Conservation (phyloP, 1,140 invertebrate genomes). For the Rhyzopertha dominica region DNA sequence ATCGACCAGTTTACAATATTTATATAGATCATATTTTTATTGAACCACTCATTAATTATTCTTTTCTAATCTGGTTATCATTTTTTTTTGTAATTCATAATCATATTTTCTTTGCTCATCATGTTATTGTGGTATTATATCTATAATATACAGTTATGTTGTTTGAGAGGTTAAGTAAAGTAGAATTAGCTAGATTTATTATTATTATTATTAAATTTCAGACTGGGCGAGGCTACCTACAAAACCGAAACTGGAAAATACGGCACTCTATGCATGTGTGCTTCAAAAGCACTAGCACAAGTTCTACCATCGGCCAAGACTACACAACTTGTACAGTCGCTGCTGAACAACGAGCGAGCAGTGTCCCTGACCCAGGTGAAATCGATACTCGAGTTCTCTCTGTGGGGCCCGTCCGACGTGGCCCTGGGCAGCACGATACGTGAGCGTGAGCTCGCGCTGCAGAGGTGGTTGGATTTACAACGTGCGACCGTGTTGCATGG, state of each 20-base stretch:
- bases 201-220: constrained; percentile 46
- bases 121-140: no score
- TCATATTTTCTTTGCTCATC: no score
- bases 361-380: constrained; percentile 67
- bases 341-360: constrained; percentile 65
- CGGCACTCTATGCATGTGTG: constrained; percentile 73
- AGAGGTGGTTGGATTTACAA: constrained; percentile 79
- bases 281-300: constrained; percentile 61
- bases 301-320: constrained; percentile 51
- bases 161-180: no score
- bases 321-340: constrained; percentile 59
- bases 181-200: no score
- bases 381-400: constrained; percentile 72
- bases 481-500: constrained; percentile 75
- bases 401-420: constrained; percentile 79
- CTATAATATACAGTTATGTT: no score
- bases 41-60: no score
- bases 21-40: no score
- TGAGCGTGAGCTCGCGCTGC: constrained; percentile 65
- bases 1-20: no score
- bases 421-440: constrained; percentile 58
- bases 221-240: constrained; percentile 56
- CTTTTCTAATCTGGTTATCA: no score
- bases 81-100: no score
- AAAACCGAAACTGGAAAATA: constrained; percentile 54